Evolutionary conservation across 2,113 vertebrate genomes (phyloP).

Genomic region (Ondatra zibethicus): DNA sequence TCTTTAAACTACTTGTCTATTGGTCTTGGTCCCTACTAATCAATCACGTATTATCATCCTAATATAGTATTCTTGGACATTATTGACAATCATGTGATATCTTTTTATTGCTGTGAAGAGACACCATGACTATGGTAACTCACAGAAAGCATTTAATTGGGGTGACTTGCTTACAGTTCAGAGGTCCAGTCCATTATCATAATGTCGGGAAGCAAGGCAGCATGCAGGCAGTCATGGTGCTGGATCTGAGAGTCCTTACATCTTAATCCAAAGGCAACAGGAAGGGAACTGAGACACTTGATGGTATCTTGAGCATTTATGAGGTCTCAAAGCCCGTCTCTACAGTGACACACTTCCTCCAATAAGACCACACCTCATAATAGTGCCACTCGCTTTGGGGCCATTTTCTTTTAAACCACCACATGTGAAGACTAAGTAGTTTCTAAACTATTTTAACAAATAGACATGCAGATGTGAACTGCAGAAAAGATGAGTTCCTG

Average conservation of each 20-base stretch:
- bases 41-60: constrained; percentile 78
- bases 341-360: neutral
- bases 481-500: constrained; percentile 83
- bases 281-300: neutral
- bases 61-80: constrained; percentile 76
- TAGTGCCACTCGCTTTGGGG: neutral
- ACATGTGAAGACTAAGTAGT: constrained; percentile 81
- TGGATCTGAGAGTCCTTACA: neutral
- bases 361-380: neutral
- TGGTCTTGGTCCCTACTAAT: constrained; percentile 78
- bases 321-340: neutral
- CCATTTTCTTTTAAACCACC: neutral
- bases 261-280: neutral
- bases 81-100: constrained; percentile 35
- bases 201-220: neutral
- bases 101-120: neutral
- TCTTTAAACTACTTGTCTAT: constrained; percentile 68
- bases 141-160: neutral
- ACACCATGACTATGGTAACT: neutral
- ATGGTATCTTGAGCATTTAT: neutral
- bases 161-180: neutral
- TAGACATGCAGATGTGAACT: constrained; percentile 71
- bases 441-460: constrained; percentile 76
- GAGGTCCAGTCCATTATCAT: neutral
- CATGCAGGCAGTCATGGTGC: neutral